A percentile compares a stretch with the other conserved stretches of the same genome.
phyloP scores from a whole-genome alignment of 92 coral and sea anemone species.

The Siderastrea radians region DNA sequence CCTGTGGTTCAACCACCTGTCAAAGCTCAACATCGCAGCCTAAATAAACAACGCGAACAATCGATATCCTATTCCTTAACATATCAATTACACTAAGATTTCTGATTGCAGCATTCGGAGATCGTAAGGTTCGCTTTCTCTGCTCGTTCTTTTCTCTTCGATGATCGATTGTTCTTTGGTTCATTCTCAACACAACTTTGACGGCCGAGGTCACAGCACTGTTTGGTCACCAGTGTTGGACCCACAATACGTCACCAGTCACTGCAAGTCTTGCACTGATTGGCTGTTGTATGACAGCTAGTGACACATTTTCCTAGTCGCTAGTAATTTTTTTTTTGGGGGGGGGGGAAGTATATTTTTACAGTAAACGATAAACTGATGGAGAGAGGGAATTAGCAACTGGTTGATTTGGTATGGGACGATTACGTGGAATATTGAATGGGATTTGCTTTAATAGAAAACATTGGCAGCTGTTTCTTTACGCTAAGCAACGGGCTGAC shows the following conservation, averaged over 20 bases:
- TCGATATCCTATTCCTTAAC: not conserved
- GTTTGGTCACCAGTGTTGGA: not conserved
- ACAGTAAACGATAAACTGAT: too few species aligned
- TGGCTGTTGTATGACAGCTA: not conserved
- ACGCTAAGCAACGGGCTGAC: too few species aligned
- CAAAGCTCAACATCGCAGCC: constrained; percentile 41
- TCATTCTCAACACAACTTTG: constrained; percentile 42
- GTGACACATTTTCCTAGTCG: too few species aligned
- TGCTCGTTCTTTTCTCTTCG: not conserved
- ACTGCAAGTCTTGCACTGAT: not conserved
- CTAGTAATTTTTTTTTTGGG: too few species aligned
- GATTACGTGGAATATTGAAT: too few species aligned
- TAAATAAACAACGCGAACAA: constrained; percentile 27
- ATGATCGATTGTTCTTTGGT: not conserved
- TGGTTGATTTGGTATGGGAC: too few species aligned
- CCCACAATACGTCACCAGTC: constrained; percentile 13
- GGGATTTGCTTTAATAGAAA: too few species aligned
- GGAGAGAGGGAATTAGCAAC: not conserved
- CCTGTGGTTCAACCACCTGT: constrained; percentile 43
- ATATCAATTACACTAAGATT: not conserved
- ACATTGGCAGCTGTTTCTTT: too few species aligned
- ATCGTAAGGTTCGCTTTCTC: not conserved
- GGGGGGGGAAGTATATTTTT: too few species aligned
- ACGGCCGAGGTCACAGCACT: constrained; percentile 63
- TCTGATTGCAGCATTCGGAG: constrained; percentile 7